A percentile compares a stretch with the other conserved stretches of the same genome.
phyloP scores from a whole-genome alignment of 2,797 vertebrate genomes.

The Rhinatrema bivittatum region DNA sequence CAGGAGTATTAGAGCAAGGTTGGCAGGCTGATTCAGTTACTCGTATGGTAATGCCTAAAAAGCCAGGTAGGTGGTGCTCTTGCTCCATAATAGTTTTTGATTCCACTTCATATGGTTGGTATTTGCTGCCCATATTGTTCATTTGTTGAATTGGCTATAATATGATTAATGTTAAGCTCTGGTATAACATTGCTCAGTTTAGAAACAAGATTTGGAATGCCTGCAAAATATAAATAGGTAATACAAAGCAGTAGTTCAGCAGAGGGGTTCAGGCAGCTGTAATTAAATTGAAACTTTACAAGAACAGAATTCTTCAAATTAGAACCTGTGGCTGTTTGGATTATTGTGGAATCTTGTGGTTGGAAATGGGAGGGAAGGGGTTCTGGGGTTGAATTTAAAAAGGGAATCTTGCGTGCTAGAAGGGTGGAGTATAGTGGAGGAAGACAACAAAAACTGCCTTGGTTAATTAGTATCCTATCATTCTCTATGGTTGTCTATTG shows the following conservation, averaged over 20 bases:
- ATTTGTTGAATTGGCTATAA: too few relatives aligned
- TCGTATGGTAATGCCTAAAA: slow-evolving; percentile 93
- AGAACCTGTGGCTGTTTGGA: too few relatives aligned
- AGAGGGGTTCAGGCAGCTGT: not conserved
- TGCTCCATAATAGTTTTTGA: not conserved
- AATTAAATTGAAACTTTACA: slow-evolving; percentile 3
- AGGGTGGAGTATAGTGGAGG: too few relatives aligned
- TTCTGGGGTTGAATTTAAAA: too few relatives aligned
- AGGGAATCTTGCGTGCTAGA: too few relatives aligned
- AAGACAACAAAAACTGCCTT: too few relatives aligned
- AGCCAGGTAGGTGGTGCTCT: slow-evolving; percentile 83
- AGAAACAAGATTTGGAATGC: not conserved
- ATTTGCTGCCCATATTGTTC: too few relatives aligned
- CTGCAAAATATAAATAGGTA: not conserved
- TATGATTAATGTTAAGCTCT: not conserved
- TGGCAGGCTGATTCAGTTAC: slow-evolving; percentile 91
- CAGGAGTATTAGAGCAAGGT: slow-evolving; percentile 86
- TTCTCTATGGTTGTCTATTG: too few relatives aligned
- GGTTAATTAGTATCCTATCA: too few relatives aligned
- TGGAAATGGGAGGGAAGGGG: too few relatives aligned
- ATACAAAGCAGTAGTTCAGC: not conserved
- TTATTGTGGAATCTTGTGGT: too few relatives aligned
- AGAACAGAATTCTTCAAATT: too few relatives aligned
- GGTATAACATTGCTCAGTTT: not conserved
- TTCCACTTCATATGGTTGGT: not conserved